Base-by-base conservation (phyloP, 2,888 invertebrate genomes). In the Exocentrus adspersus region DNA sequence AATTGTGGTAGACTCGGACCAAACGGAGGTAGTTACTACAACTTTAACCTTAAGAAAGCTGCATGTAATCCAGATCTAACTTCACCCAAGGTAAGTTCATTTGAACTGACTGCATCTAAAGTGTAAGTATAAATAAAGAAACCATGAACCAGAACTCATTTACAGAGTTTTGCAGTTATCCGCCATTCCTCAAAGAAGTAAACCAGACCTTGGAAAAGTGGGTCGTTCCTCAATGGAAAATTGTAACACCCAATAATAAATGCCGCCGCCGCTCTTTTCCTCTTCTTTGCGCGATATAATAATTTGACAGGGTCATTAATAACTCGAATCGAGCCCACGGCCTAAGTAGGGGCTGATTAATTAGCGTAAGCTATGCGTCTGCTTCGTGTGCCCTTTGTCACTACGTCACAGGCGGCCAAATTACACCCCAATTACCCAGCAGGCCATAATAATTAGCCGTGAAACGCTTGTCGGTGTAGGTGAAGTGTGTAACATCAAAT, bases 311-410 rank as follows among this genome's bases (percentile, higher is more conserved):
- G 41, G 50, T 56, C 54, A 61, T 61, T 61, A 61, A 61, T 61
- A 53, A 61, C 56, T 45, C 43, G 53, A 61, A 54, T 59, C 43
- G 41, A 56, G 61, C 56, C 42, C 56, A 53, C 56, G 46, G 37
- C 56, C 61, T 45, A 54, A 61, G 53, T 46, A 56, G 62, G 46
- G 56, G 45, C 57, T 62, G 62, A 62, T 62, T 62, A 62, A 62
- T 62, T 62, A 62, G 62, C 24, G 51, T 41, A 57, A 42, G 50
- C 50, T 62, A 62, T 57, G 51, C 57, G 54, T 32, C 56, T 43
- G 45, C 45, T 53, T 48, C 61, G 53, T 56, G 57, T 57, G 62
- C 51, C 62, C 62, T 62, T 57, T 62, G 62, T 57, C 62, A 51
- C 51, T 57, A 53, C 56, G 62, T 62, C 57, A 62, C 51, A 21